Base-by-base conservation (phyloP, 2,113 vertebrate genomes). In the Protobothrops mucrosquamatus region DNA sequence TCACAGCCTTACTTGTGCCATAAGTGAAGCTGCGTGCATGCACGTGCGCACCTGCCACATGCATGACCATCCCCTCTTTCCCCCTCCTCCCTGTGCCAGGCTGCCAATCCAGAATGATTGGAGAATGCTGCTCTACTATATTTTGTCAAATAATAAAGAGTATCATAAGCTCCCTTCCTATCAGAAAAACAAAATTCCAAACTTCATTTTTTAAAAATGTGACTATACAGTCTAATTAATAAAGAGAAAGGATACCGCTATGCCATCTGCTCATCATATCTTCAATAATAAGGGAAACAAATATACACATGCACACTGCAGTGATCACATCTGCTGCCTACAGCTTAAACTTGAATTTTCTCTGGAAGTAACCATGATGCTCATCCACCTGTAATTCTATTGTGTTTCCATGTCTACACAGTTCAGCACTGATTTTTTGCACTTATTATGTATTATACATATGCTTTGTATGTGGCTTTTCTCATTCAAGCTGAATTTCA, bases 401-500 rank as follows among this genome's bases (percentile, higher is more conserved):
- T 43, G 0, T 18, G 2, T 48, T 1, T 85, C 94, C 81, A 93
- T 88, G 91, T 22, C 69, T 64, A 18, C 22, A 85, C 23, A 46
- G 69, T 26, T 89, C 48, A 88, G 9, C 29, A 85, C 0, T 0
- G 0, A 56, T 89, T 89, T 74, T 1, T 4, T 92, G 69, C 34
- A 94, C 85, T 93, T 92, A 93, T 51, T 14, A 91, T 2, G 6
- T 87, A 0, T 46, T 11, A 52, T 0, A 92, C 26, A 93, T 3
- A 1, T 1, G 20, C 88, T 94, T 94, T 56, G 46, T 0, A 0
- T 52, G 6, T 23, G 0, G 86, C 89, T 3, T 54, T 14, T 91
- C 91, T 94, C 89, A 52, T 0, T 52, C 15, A 24, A 93, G 0
- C 69, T 92, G 90, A 64, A 88, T 52, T 93, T 94, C 91, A 6